Base-by-base conservation (phyloP, 2,888 invertebrate genomes). In the Terebella lapidaria region DNA sequence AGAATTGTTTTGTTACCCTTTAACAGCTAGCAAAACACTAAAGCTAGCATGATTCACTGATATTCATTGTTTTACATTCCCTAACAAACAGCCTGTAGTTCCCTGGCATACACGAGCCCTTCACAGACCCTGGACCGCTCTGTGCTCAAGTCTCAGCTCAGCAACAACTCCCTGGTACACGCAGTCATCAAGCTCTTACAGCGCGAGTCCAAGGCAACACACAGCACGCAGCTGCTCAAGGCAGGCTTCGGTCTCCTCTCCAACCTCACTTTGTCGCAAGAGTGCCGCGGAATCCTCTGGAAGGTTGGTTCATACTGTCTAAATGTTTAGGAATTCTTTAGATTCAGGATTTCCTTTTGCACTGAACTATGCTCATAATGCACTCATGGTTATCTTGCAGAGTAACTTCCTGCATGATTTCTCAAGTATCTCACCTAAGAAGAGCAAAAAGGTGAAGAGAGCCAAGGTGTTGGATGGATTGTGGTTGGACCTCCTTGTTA, bases 211-310 rank as follows among this genome's bases (percentile, higher is more conserved):
- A 25, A 30, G 15, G 30, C 51, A 20, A 53, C 45, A 18, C 26
- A 49, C 20, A 24, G 26, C 1, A 15, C 53, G 10, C 24, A 59
- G 42, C 47, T 70, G 65, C 54, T 72, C 25, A 70, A 64, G 60
- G 56, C 66, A 29, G 54, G 71, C n/a, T 78, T 74, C 63, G 60
- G 68, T 24, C 58, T 78, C 3, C 65, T 78, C 20, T 63, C 74
- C n/a, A 75, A 71, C 24, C 64, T 77, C 4, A 66, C 70, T 4
- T 59, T 77, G 49, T 74, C 74, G 1, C 64, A 72, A 1, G 77
- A 78, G 54, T 76, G 77, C 54, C 65, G 77, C 28, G 75, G 73
- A 30, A 72, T 78, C 22, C 67, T 78, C 20, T 76, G 75, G 71
- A 78, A 78, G 74, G 78, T 78, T 54, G 47, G 55, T 25, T n/a